Base-by-base conservation (phyloP, 2,888 invertebrate species). In the Orthonychiurus folsomi region DNA sequence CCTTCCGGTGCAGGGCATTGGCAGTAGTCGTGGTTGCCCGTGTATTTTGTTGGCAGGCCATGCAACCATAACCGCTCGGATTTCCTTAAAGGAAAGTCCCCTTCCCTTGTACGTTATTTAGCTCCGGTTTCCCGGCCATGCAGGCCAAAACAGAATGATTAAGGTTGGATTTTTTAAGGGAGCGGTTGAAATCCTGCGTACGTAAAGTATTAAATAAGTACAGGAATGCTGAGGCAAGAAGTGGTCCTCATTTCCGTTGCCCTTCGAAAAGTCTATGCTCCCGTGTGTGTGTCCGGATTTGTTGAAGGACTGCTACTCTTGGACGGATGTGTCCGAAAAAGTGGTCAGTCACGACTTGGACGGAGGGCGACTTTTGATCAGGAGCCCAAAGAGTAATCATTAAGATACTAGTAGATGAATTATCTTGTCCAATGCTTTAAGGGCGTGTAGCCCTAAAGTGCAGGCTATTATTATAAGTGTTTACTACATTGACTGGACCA, bases 281-380 rank as follows among this genome's bases (percentile, higher is more conserved):
- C 37, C 37, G 15, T 37, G 37, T 37, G 9, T 15, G 15, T 37
- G 37, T 37, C 37, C 37, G 15, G 37, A 5, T 37, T 37, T 37
- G 37, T 15, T 37, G 37, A 15, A 37, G 37, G 5, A 9, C 15
- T 37, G 15, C 5, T 37, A 37, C 5, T 37, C 15, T 37, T 37
- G 37, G 37, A 37, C 37, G 37, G 37, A 37, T 37, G 37, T 37
- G 37, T 37, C 37, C 37, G 37, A 37, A 37, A 37, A 37, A 37
- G 37, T 37, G 37, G 37, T 37, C 37, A 37, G 37, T 37, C 37
- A 37, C 37, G 37, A 37, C 37, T 37, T 37, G 37, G 5, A 15
- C 15, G 37, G 37, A 15, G 37, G 37, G 15, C 9, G 15, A n/a
- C n/a, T n/a, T n/a, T n/a, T n/a, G n/a, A n/a, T n/a, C n/a, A n/a